Conservation (phyloP, 2,113 vertebrate species). For the Pedionomus torquatus region DNA sequence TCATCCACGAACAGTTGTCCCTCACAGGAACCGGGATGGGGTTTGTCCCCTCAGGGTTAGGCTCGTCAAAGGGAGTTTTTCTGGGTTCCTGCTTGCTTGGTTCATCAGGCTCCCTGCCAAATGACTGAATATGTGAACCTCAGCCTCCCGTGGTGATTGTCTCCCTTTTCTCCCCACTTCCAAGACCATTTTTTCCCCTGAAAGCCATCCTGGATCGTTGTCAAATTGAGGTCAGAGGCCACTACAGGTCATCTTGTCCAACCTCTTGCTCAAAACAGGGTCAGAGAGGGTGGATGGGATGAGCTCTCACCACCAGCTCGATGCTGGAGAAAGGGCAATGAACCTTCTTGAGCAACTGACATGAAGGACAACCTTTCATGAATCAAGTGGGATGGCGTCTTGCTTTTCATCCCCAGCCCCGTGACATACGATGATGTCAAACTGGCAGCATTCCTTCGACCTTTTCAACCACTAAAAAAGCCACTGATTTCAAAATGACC, state of each 20-base stretch:
- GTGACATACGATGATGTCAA: background rate
- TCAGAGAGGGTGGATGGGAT: background rate
- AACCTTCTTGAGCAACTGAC: background rate
- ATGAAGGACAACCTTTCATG: background rate
- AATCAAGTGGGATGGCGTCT: background rate
- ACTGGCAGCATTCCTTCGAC: background rate
- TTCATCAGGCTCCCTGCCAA: background rate
- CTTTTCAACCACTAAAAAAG: background rate
- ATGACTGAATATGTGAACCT: background rate
- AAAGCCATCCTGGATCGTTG: background rate
- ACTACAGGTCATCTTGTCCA: background rate
- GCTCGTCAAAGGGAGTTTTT: background rate
- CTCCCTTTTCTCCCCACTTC: background rate
- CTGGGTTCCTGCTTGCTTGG: background rate
- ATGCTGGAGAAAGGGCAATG: background rate
- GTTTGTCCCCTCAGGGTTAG: background rate
- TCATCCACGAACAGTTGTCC: background rate
- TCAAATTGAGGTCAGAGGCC: background rate
- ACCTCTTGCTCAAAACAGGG: background rate
- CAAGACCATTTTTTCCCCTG: background rate
- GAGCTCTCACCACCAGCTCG: background rate
- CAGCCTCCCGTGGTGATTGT: rapidly evolving
- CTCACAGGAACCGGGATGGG: rapidly evolving
- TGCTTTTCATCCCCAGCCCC: background rate
- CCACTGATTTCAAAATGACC: background rate